These are phyloP conservation scores for Oreotrochilus melanogaster DNA, from an alignment of 2,113 vertebrate species.

Conservation along the genomic window DNA sequence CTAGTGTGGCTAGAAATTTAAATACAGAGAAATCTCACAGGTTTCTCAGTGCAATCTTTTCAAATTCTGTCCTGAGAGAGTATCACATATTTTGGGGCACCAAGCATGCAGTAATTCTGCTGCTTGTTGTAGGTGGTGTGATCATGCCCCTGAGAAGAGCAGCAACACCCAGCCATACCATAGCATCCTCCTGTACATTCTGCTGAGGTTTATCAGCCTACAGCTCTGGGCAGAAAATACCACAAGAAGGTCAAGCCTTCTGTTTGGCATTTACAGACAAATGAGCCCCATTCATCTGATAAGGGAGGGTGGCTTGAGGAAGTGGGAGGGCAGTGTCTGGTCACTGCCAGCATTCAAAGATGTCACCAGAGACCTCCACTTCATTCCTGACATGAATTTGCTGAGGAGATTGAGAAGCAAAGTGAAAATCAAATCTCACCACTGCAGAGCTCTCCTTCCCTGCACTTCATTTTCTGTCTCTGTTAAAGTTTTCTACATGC, in stretches of 20 bases:
- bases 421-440: not conserved
- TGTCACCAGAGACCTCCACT: not conserved
- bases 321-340: not conserved
- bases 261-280: not conserved
- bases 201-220: slow-evolving; percentile 22
- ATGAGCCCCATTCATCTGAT: not conserved
- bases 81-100: not conserved
- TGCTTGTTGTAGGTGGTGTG: not conserved
- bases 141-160: not conserved
- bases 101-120: not conserved
- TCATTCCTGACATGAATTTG: not conserved
- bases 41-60: not conserved
- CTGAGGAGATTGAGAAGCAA: not conserved
- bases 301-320: not conserved
- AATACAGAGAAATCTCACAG: not conserved
- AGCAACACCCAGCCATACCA: not conserved
- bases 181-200: not conserved
- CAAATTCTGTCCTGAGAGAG: not conserved
- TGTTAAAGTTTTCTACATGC: not conserved
- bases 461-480: not conserved
- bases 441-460: not conserved
- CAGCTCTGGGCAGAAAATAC: slow-evolving; percentile 4
- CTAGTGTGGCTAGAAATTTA: not conserved
- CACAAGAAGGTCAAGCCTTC: not conserved
- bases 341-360: not conserved